Percentiles rank a stretch among this genome's conserved stretches.
Evolutionary conservation across 2,888 invertebrate genomes (phyloP).

Genomic region (Agonopterix alstromeriana): DNA sequence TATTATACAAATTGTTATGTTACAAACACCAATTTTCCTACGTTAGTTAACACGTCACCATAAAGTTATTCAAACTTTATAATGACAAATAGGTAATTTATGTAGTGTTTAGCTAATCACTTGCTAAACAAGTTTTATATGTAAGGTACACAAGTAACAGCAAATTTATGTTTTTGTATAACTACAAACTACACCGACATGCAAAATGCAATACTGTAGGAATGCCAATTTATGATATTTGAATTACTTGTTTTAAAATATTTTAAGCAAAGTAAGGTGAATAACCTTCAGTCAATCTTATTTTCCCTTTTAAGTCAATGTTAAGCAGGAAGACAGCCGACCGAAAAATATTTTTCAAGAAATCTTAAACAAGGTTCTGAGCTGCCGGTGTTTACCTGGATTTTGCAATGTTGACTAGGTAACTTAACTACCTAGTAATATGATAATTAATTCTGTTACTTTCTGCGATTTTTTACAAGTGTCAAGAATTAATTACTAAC

Average conservation of each 20-base stretch:
- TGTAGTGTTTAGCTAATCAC: too few species aligned
- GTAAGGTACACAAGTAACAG: not conserved
- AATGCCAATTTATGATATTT: too few species aligned
- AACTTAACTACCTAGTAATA: conserved; percentile 24
- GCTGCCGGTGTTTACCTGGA: conserved; percentile 29
- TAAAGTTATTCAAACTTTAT: too few species aligned
- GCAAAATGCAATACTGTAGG: too few species aligned
- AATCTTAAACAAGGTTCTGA: conserved; percentile 3
- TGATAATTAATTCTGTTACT: conserved; percentile 51
- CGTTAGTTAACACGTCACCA: too few species aligned
- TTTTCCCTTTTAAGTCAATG: conserved; percentile 5
- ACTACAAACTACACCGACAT: too few species aligned
- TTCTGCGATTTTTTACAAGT: conserved; percentile 12
- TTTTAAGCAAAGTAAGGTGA: not conserved
- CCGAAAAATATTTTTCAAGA: conserved; percentile 6
- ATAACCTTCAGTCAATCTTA: conserved; percentile 1
- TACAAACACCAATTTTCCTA: too few species aligned
- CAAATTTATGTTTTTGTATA: too few species aligned
- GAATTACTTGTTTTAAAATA: too few species aligned
- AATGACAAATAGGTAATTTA: too few species aligned
- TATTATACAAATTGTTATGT: too few species aligned
- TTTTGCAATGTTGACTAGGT: conserved; percentile 31
- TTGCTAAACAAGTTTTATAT: not conserved
- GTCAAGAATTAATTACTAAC: too few species aligned
- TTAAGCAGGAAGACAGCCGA: not conserved